Conservation (phyloP, 64 coral and sea anemone genomes). For the Montipora capricornis region DNA sequence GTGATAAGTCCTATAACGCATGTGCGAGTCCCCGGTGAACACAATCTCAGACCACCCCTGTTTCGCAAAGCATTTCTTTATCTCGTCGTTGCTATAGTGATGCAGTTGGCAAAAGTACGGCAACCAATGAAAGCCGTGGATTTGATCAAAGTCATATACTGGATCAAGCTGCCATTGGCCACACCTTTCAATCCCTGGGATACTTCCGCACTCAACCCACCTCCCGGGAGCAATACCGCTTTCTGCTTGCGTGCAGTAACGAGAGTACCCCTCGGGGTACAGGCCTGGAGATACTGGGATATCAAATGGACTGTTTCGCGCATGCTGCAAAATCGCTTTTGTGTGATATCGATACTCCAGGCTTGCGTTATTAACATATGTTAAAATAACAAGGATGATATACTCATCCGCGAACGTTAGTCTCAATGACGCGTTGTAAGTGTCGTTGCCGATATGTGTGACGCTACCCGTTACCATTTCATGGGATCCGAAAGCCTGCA, state of each 20-base stretch:
- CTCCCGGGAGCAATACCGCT: conserved; percentile 87
- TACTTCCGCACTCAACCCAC: conserved; percentile 95
- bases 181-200: conserved; percentile 85
- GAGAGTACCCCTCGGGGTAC: conserved; percentile 63
- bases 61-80: conserved; percentile 94
- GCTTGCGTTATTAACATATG: conserved; percentile 78
- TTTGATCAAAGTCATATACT: conserved; percentile 94
- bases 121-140: conserved; percentile 95
- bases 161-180: conserved; percentile 81
- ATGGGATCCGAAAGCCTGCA: conserved; percentile 87
- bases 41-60: conserved; percentile 92
- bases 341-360: conserved; percentile 84
- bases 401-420: conserved; percentile 89
- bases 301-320: conserved; percentile 81
- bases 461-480: conserved; percentile 85
- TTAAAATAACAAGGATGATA: conserved; percentile 86
- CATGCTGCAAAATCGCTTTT: conserved; percentile 80
- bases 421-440: conserved; percentile 73
- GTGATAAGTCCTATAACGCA: conserved; percentile 96
- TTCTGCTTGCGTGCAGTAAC: conserved; percentile 88
- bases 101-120: conserved; percentile 95
- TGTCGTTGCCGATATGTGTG: conserved; percentile 78
- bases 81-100: conserved; percentile 90
- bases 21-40: conserved; percentile 96
- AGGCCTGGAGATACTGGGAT: conserved; percentile 64